Evolutionary conservation across 2,888 invertebrate genomes (phyloP).

Genomic region (Hypsopygia costalis): DNA sequence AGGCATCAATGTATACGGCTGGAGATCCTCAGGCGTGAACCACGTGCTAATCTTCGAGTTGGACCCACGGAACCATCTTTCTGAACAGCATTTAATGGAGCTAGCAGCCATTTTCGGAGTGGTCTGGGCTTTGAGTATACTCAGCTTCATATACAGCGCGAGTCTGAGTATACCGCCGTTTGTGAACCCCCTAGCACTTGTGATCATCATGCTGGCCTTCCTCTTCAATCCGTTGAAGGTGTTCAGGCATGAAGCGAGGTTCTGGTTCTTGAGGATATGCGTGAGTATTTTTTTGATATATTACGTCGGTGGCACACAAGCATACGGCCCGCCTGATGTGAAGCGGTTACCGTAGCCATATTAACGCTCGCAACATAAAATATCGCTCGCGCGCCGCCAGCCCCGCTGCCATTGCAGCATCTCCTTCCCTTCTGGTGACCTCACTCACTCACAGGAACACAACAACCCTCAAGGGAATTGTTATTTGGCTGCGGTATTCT

Average conservation of each 20-base stretch:
- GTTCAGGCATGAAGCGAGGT: constrained; percentile 94
- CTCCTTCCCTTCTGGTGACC: too few species aligned
- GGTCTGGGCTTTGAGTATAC: constrained; percentile 94
- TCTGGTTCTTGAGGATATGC: constrained; percentile 95
- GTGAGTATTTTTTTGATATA: constrained; percentile 76
- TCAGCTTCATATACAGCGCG: constrained; percentile 89
- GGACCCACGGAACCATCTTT: constrained; percentile 96
- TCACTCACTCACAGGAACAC: too few species aligned
- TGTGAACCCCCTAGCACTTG: constrained; percentile 93
- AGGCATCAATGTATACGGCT: constrained; percentile 98
- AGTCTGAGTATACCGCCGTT: constrained; percentile 95
- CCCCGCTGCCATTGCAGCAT: too few species aligned
- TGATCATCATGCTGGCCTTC: constrained; percentile 90
- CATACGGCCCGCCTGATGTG: too few species aligned
- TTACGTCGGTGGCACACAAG: too few species aligned
- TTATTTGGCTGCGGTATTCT: too few species aligned
- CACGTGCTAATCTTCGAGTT: constrained; percentile 98
- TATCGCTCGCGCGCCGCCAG: too few species aligned
- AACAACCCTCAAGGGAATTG: too few species aligned
- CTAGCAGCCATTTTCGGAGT: constrained; percentile 96
- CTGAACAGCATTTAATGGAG: constrained; percentile 97
- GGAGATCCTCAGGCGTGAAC: constrained; percentile 98
- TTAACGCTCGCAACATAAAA: too few species aligned
- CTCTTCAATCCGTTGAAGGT: constrained; percentile 96
- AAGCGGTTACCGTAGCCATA: too few species aligned